phyloP scores from a whole-genome alignment of 2,113 vertebrate species.

The Rutilus rutilus region DNA sequence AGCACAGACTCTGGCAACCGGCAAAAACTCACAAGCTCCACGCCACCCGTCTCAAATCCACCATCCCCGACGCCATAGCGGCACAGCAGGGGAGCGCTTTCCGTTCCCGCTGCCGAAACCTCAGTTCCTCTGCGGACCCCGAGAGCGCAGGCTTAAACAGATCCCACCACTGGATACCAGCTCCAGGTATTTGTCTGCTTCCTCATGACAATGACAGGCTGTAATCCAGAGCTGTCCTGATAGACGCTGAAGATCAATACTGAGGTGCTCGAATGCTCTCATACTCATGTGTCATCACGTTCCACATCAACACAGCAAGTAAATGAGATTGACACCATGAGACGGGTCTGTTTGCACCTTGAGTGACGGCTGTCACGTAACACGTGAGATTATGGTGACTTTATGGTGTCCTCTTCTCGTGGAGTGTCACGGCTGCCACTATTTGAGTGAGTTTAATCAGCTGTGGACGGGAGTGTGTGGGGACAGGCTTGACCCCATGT shows the following conservation, averaged over 20 bases:
- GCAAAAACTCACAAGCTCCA: slow-evolving; percentile 73
- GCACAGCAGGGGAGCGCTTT: slow-evolving; percentile 69
- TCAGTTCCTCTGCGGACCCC: slow-evolving; percentile 34
- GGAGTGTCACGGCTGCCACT: background rate
- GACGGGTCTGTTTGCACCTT: slow-evolving; percentile 10
- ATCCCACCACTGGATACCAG: slow-evolving; percentile 64
- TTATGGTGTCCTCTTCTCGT: slow-evolving; percentile 1
- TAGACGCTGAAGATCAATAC: slow-evolving; percentile 67
- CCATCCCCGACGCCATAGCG: slow-evolving; percentile 60
- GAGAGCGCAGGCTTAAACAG: slow-evolving; percentile 65
- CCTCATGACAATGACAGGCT: slow-evolving; percentile 64
- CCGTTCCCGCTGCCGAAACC: slow-evolving; percentile 64
- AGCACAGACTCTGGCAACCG: slow-evolving; percentile 70
- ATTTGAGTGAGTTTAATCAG: background rate
- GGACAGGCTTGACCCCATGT: background rate
- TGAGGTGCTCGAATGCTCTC: slow-evolving; percentile 59
- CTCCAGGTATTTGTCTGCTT: slow-evolving; percentile 67
- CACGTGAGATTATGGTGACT: slow-evolving; percentile 18
- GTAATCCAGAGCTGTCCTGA: slow-evolving; percentile 65
- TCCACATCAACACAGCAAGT: slow-evolving; percentile 60
- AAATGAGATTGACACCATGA: slow-evolving; percentile 44
- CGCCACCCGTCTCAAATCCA: slow-evolving; percentile 70
- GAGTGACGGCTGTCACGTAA: slow-evolving; percentile 64
- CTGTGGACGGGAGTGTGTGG: background rate
- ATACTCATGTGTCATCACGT: slow-evolving; percentile 66